Percentiles rank a stretch among this genome's conserved stretches.
phyloP scores from a whole-genome alignment of 2,113 vertebrate species.

The Halichoerus grypus region DNA sequence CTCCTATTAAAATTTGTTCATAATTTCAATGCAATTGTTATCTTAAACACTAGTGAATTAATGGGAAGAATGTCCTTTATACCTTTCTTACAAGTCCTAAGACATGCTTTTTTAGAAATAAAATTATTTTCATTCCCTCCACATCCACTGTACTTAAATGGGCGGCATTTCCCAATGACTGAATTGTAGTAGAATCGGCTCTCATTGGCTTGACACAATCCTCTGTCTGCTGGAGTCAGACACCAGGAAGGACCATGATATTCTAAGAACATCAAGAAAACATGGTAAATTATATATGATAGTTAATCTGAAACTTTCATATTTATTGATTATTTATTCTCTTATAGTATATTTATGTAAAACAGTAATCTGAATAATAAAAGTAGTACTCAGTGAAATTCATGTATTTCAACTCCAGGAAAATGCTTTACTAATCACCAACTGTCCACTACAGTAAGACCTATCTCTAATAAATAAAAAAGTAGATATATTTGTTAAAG shows the following conservation, averaged over 20 bases:
- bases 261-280: conserved; percentile 83
- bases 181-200: conserved; percentile 90
- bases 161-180: conserved; percentile 85
- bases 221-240: conserved; percentile 85
- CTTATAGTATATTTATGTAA: not conserved
- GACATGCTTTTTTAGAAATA: conserved; percentile 85
- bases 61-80: conserved; percentile 30
- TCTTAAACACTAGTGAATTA: not conserved
- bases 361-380: not conserved
- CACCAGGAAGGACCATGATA: conserved; percentile 84
- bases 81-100: conserved; percentile 89
- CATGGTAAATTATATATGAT: not conserved
- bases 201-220: conserved; percentile 86
- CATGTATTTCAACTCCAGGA: not conserved
- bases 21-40: not conserved
- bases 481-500: not conserved
- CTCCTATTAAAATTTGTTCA: not conserved
- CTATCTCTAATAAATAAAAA: conserved; percentile 24
- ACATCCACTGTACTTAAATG: conserved; percentile 93
- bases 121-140: conserved; percentile 97
- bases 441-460: not conserved
- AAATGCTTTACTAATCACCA: not conserved
- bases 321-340: not conserved
- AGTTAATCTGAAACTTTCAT: not conserved
- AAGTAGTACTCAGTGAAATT: not conserved